Evolutionary conservation across 2,797 vertebrate species (phyloP).

Genomic region (Eulemur mongoz): DNA sequence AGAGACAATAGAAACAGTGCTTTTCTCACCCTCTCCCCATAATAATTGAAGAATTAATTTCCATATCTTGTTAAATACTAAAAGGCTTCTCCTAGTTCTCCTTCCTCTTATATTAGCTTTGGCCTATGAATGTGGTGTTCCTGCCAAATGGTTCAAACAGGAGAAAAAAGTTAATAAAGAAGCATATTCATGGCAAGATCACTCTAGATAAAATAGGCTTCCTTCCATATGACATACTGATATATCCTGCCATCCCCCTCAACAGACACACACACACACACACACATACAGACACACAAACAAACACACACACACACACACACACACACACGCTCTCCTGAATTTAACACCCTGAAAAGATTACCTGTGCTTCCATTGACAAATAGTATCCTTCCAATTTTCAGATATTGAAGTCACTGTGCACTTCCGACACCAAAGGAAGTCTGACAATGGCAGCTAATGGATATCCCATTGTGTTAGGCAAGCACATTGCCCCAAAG

Average conservation of each 20-base stretch:
- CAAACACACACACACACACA: background rate
- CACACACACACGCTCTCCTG: background rate
- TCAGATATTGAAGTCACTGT: constrained; percentile 54
- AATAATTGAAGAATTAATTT: background rate
- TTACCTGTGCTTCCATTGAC: constrained; percentile 26
- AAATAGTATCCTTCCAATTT: constrained; percentile 47
- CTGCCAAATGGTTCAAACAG: background rate
- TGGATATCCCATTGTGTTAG: constrained; percentile 55
- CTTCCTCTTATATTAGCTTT: background rate
- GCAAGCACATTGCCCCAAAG: constrained; percentile 42
- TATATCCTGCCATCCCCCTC: background rate
- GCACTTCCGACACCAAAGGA: constrained; percentile 19
- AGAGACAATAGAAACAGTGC: background rate
- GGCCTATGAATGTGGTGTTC: background rate
- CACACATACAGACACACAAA: background rate
- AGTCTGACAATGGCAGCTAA: constrained; percentile 56
- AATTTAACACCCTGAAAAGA: constrained; percentile 50
- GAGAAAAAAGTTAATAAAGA: constrained; percentile 39
- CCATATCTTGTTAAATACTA: background rate
- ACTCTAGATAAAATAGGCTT: background rate
- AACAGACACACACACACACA: background rate
- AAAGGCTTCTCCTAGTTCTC: background rate
- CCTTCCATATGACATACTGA: background rate
- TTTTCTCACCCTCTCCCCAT: background rate
- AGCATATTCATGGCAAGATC: background rate